Conservation (phyloP, 1,140 invertebrate genomes). For the Pseudomyrmex dendroicus region DNA sequence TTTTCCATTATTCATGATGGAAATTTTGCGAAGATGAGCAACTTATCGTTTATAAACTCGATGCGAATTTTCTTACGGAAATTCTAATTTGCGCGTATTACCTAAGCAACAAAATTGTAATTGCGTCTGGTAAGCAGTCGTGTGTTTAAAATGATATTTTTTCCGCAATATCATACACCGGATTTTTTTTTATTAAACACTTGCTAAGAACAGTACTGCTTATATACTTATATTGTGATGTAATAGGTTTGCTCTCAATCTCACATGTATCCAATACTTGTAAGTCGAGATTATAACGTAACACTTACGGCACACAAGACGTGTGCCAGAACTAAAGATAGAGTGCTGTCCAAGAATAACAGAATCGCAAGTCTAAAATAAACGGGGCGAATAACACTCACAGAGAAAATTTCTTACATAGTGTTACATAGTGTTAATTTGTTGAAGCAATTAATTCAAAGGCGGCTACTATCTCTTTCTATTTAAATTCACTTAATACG, state of each 20-base stretch:
- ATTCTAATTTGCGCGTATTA: not conserved
- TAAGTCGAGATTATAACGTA: conserved; percentile 63
- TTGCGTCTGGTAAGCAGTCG: not conserved
- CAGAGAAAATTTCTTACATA: conserved; percentile 51
- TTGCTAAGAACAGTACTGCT: conserved; percentile 32
- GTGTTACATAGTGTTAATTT: conserved; percentile 4
- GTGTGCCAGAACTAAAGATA: conserved; percentile 66
- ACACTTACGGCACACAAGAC: conserved; percentile 56
- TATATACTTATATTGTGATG: not conserved
- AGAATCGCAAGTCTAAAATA: conserved; percentile 68
- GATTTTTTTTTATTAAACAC: conserved; percentile 13
- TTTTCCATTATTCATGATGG: conserved; percentile 40
- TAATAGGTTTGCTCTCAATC: conserved; percentile 39
- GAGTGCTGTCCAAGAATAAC: conserved; percentile 69
- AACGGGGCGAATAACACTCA: conserved; percentile 57
- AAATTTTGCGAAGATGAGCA: not conserved
- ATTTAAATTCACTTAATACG: too few relatives aligned
- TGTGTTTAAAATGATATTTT: not conserved
- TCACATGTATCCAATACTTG: conserved; percentile 39
- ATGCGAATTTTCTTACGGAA: not conserved
- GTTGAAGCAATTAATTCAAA: not conserved
- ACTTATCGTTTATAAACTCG: not conserved
- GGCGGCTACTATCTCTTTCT: not conserved
- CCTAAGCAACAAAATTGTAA: too few relatives aligned
- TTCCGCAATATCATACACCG: conserved; percentile 11